Evolutionary conservation across 1,140 invertebrate species (phyloP), one percentile per base, ranked within the genome.

Genomic region (Calliphora vicina): DNA sequence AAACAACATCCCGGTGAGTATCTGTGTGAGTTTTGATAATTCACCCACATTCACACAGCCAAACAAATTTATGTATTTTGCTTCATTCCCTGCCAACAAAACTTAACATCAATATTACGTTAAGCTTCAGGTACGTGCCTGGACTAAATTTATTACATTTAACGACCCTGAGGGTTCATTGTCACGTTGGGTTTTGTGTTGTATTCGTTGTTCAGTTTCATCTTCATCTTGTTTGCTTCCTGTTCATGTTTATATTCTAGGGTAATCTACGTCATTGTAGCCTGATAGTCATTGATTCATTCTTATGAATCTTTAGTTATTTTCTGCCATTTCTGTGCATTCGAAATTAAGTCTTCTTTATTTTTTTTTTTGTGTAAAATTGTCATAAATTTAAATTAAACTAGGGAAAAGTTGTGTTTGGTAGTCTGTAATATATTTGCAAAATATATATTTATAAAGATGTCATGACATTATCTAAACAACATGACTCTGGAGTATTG

Each of bases 111-210:
- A 42, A 45, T 45, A 78, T 61, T 81, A 71, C 29, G 50, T 81
- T 71, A 81, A 81, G 80, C 50, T 81, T 42, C 27, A 81, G 80
- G 25, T 81, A 81, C 80, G 80, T 81, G 80, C 80, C 61, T 81
- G 80, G 80, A 81, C 80, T 81, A 81, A 81, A 81, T 81, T 81
- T 81, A 81, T 81, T 81, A 71, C 29, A 23, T 25, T 23, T 25
- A 25, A 29, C 80, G 80, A 81, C 80, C 80, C 80, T 71, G 45
- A 81, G 80, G 50, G 80, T 81, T 81, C 80, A 81, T 81, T 67
- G 80, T 81, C 80, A 67, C 27, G 26, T n/a, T n/a, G n/a, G n/a
- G n/a, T n/a, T n/a, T n/a, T n/a, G n/a, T 20, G 80, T 23, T 23
- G 17, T 23, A 35, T 1, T 15, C 8, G 29, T 0, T 15, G 13